These are phyloP conservation scores for Malurus splendens DNA, from an alignment of 2,797 vertebrate species.

Conservation along the genomic window DNA sequence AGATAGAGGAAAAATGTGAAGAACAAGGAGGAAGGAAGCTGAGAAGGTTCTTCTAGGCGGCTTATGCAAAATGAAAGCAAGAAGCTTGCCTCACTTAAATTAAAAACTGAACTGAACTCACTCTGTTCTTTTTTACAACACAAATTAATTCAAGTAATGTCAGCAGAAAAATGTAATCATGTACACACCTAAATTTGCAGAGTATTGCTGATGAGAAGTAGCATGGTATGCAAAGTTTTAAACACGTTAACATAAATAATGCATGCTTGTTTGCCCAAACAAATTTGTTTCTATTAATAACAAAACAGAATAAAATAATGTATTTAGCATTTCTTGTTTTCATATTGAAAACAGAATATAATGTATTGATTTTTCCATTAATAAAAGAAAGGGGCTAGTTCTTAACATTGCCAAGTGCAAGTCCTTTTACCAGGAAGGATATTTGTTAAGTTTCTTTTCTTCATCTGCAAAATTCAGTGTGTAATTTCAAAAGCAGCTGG, in stretches of 20 bases:
- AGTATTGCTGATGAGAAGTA: background rate
- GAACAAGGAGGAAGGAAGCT: background rate
- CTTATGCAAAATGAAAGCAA: background rate
- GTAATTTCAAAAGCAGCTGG: background rate
- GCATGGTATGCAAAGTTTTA: background rate
- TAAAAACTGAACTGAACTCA: background rate
- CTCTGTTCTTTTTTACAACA: background rate
- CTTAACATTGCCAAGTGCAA: background rate
- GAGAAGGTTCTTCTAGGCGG: background rate
- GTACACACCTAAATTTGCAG: background rate
- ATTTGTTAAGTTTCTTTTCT: background rate
- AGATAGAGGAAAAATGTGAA: background rate
- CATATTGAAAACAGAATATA: background rate
- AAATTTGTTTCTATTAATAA: background rate
- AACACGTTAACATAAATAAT: background rate
- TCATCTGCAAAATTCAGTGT: background rate
- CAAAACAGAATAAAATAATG: background rate
- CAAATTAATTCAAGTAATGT: background rate
- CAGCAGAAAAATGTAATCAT: background rate
- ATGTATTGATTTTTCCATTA: background rate
- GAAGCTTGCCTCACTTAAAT: background rate
- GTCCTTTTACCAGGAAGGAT: background rate
- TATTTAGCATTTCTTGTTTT: background rate
- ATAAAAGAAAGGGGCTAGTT: background rate
- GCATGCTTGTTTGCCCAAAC: background rate